These are phyloP conservation scores for Drosophila novamexicana DNA, from an alignment of 1,140 invertebrate genomes.

Conservation along the genomic window DNA sequence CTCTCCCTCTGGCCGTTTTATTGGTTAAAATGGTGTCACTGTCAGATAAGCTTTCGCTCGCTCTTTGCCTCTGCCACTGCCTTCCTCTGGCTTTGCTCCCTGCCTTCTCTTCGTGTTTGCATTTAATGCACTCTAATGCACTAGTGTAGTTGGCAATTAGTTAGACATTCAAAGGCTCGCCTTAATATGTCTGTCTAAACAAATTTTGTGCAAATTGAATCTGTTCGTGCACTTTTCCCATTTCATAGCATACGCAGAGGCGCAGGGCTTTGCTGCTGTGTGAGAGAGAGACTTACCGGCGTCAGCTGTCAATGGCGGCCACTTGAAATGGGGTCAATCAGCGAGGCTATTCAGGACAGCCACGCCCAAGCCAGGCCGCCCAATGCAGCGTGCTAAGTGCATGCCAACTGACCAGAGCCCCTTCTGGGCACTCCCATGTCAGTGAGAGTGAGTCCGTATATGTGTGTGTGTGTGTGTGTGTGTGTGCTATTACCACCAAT, in stretches of 20 bases:
- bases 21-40: conserved; percentile 71
- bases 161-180: conserved; percentile 15
- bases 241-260: conserved; percentile 34
- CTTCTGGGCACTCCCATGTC: background rate
- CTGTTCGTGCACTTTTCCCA: background rate
- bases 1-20: conserved; percentile 7
- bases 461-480: conserved; percentile 19
- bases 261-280: conserved; percentile 9
- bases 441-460: background rate
- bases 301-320: conserved; percentile 30
- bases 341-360: conserved; percentile 27
- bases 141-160: conserved; percentile 23
- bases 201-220: conserved; percentile 27
- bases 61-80: background rate
- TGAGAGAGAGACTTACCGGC: conserved; percentile 31
- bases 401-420: background rate
- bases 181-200: background rate
- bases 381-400: background rate
- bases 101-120: background rate
- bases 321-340: conserved; percentile 45
- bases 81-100: background rate
- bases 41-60: conserved; percentile 41
- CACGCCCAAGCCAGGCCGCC: conserved; percentile 27
- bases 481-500: conserved; percentile 26
- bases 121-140: conserved; percentile 33